Conservation (phyloP, 53 echinoderm and acorn worm genomes). For the Astropecten irregularis region DNA sequence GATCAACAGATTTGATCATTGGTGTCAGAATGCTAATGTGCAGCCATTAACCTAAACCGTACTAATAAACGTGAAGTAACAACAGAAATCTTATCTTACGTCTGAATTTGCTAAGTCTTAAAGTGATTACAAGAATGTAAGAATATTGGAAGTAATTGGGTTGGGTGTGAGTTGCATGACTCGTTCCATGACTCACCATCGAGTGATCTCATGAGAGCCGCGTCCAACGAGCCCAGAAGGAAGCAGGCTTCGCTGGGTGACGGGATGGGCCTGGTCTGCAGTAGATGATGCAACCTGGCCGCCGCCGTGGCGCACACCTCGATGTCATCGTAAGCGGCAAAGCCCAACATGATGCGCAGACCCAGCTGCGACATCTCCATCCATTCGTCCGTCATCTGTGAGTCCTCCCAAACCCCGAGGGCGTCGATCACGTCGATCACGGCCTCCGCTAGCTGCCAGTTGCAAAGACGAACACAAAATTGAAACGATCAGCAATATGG, state of each 20-base stretch:
- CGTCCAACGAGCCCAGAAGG: conserved; percentile 86
- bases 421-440: conserved; percentile 79
- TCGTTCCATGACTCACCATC: conserved; percentile 69
- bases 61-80: too few species aligned
- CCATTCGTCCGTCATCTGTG: conserved; percentile 63
- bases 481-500: too few species aligned
- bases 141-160: too few species aligned
- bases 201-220: conserved; percentile 78
- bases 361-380: conserved; percentile 92
- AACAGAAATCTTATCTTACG: too few species aligned
- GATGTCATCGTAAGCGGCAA: conserved; percentile 78
- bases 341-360: conserved; percentile 80
- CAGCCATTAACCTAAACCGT: too few species aligned
- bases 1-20: too few species aligned
- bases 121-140: too few species aligned
- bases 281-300: neutral
- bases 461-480: too few species aligned
- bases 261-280: conserved; percentile 80
- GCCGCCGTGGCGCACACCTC: conserved; percentile 67
- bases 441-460: conserved; percentile 72
- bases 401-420: conserved; percentile 84
- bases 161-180: too few species aligned
- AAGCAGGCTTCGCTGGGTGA: conserved; percentile 91
- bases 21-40: too few species aligned
- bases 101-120: too few species aligned